Conservation (phyloP, 1,140 invertebrate genomes). For the Samia ricini region DNA sequence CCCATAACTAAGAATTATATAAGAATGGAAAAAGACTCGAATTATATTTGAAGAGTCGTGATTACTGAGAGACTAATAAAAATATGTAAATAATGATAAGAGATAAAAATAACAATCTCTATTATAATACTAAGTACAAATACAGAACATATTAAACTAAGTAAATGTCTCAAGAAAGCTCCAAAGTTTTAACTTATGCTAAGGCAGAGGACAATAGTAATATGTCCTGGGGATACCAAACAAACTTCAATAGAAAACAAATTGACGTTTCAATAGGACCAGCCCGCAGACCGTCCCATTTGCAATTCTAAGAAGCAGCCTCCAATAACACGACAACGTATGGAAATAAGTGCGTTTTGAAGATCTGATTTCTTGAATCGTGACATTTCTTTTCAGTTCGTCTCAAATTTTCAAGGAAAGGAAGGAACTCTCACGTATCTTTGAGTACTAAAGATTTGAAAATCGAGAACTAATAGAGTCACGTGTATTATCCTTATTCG, state of each 20-base stretch:
- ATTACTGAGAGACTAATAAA: no score
- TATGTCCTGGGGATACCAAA: slow-evolving; percentile 45
- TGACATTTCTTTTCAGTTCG: no score
- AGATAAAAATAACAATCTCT: background rate
- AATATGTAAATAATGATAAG: no score
- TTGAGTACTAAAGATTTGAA: no score
- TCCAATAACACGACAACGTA: slow-evolving; percentile 66
- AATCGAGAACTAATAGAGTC: no score
- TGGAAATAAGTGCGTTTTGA: slow-evolving; percentile 68
- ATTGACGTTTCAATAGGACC: slow-evolving; percentile 71
- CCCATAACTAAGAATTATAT: no score
- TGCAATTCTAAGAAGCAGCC: slow-evolving; percentile 71
- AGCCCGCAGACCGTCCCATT: slow-evolving; percentile 56
- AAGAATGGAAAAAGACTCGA: no score
- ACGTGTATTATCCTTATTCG: no score
- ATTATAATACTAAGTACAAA: background rate
- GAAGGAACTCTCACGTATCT: no score
- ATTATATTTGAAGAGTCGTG: no score
- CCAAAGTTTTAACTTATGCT: slow-evolving; percentile 13
- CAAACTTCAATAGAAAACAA: slow-evolving; percentile 66
- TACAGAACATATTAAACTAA: background rate
- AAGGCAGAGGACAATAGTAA: slow-evolving; percentile 40
- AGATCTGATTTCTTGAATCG: slow-evolving; percentile 59
- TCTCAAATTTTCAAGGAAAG: background rate
- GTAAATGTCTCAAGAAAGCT: slow-evolving; percentile 13